phyloP scores from a whole-genome alignment of 2,797 vertebrate genomes.

The Arnoldichthys spilopterus region DNA sequence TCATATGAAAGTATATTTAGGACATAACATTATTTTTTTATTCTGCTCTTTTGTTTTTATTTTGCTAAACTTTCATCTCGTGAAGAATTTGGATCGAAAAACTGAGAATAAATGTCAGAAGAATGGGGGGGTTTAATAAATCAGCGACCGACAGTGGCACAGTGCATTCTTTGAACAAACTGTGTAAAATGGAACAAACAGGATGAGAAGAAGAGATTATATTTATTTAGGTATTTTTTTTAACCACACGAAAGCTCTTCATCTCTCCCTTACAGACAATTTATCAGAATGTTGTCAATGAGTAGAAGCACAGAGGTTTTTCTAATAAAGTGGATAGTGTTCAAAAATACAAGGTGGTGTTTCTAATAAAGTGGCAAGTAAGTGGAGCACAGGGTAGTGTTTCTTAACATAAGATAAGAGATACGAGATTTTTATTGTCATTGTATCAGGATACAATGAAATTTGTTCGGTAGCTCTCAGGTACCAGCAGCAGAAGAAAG shows the following conservation, averaged over 20 bases:
- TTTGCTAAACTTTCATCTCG: not conserved
- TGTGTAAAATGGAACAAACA: not conserved
- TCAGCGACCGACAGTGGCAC: not conserved
- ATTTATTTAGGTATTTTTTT: not conserved
- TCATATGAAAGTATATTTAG: conserved; percentile 4
- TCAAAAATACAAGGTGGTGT: not conserved
- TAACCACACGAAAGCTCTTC: not conserved
- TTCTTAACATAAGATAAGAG: too few species aligned
- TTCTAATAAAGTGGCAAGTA: conserved; percentile 2
- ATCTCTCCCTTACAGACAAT: not conserved
- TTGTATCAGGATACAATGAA: too few species aligned
- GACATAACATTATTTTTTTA: not conserved
- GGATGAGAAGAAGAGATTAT: not conserved
- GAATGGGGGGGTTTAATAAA: not conserved
- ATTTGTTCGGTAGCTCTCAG: too few species aligned
- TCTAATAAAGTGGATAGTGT: not conserved
- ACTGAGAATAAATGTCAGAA: conserved; percentile 10
- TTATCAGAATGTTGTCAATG: not conserved
- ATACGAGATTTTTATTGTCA: too few species aligned
- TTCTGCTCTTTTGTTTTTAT: not conserved
- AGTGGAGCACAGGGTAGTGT: not conserved
- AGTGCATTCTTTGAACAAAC: not conserved
- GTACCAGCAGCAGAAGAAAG: too few species aligned
- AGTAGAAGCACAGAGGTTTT: not conserved
- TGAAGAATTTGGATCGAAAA: not conserved